Evolutionary conservation across 2,888 invertebrate species (phyloP), one percentile per base, ranked within the genome.

Genomic region (Muscina levida): DNA sequence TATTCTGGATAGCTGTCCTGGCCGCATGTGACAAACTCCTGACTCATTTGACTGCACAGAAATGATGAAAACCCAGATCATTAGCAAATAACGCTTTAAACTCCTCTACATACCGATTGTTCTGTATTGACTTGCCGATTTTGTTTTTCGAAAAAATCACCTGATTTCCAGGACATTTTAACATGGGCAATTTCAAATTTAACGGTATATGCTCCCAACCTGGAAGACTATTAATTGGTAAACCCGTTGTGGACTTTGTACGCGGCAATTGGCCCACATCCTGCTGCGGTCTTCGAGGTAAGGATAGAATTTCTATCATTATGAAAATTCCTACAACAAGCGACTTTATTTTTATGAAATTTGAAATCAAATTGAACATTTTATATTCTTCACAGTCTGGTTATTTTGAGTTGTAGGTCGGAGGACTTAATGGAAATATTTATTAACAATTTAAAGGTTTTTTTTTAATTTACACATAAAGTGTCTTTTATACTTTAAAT

Each of bases 1-100:
- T 93, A 93, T 82, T 92, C 92, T 57, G 87, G 88, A 53, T 87
- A 85, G 22, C 85, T 83, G 11, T 86, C 85, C 0, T 85, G 84
- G 6, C 86, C 86, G 8, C 87, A 86, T 3, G 87, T 76, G 81
- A 89, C 88, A 19, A 89, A 90, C n/a, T 89, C 87, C 19, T 86
- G 86, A 78, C 86, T 85, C 26, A 79, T 80, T 15, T 85, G 86
- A 77, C 86, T 86, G 31, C 31, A 5, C 31, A 15, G 87, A 86
- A 87, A 24, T 22, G 2, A 26, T 89, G 24, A 31, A 59, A 31
- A 17, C 8, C n/a, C 0, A 26, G 44, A 53, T 10, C 39, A 42
- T n/a, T 31, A 1, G 15, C 26, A 2, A 31, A 8, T 24, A 13
- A 57, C 13, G n/a, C 8, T 13, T n/a, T 4, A 75, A 19, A 22